Conservation (phyloP, 2,888 invertebrate species). For the Orthonychiurus folsomi region DNA sequence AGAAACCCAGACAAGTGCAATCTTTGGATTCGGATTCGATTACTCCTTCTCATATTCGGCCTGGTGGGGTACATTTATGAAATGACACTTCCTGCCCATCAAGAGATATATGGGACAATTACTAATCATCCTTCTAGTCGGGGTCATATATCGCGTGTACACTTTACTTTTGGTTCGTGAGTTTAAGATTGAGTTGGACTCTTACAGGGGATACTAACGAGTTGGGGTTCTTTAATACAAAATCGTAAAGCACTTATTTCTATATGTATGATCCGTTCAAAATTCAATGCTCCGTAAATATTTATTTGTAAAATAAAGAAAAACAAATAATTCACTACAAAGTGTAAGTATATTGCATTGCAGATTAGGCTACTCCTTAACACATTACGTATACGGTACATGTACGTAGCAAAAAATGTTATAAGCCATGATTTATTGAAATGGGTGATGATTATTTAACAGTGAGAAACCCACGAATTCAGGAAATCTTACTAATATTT, state of each 20-base stretch:
- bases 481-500: too few species aligned
- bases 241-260: neutral
- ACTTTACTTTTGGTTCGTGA: conserved; percentile 1
- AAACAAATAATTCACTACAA: too few species aligned
- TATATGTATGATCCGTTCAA: too few species aligned
- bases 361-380: too few species aligned
- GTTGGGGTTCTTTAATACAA: neutral
- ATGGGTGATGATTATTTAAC: too few species aligned
- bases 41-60: conserved; percentile 7
- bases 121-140: neutral
- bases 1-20: conserved; percentile 5
- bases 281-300: too few species aligned
- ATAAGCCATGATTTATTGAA: too few species aligned
- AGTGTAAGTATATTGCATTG: too few species aligned
- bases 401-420: too few species aligned
- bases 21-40: conserved; percentile 8
- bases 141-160: conserved; percentile 7
- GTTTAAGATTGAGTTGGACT: neutral
- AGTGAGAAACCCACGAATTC: too few species aligned
- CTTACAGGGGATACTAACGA: neutral
- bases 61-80: conserved; percentile 2
- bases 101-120: neutral
- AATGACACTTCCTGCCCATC: neutral
- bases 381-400: too few species aligned
- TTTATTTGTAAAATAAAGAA: too few species aligned